phyloP scores from a whole-genome alignment of 2,888 invertebrate species.

The Sinotaia quadrata region DNA sequence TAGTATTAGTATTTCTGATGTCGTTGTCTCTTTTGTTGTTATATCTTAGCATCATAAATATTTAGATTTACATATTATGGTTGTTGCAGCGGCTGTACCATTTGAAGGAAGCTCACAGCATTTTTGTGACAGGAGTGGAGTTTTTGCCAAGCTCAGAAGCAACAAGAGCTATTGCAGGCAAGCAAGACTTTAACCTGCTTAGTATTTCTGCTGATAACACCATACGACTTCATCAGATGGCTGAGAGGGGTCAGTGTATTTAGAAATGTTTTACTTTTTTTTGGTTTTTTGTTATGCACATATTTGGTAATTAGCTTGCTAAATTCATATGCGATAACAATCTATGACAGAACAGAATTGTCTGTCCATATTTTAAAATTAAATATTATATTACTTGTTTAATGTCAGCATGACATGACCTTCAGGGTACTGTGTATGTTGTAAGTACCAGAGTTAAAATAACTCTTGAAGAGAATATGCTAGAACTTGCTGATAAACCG shows the following conservation, averaged over 20 bases:
- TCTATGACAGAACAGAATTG: too few relatives aligned
- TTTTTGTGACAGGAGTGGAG: slow-evolving; percentile 97
- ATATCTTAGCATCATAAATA: background rate
- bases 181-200: slow-evolving; percentile 86
- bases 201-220: slow-evolving; percentile 95
- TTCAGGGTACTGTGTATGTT: too few relatives aligned
- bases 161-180: slow-evolving; percentile 68
- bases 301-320: background rate
- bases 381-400: too few relatives aligned
- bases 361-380: too few relatives aligned
- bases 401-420: too few relatives aligned
- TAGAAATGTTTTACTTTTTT: background rate
- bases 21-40: background rate
- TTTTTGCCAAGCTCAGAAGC: slow-evolving; percentile 81
- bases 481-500: too few relatives aligned
- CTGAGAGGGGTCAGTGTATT: slow-evolving; percentile 54
- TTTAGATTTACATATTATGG: background rate
- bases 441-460: too few relatives aligned
- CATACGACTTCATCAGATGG: slow-evolving; percentile 67
- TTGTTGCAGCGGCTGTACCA: slow-evolving; percentile 82
- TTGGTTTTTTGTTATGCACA: background rate
- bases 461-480: too few relatives aligned
- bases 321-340: background rate
- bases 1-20: too few relatives aligned
- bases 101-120: slow-evolving; percentile 89